These are phyloP conservation scores for Caenorhabditis uteleia DNA, from an alignment of 2,888 invertebrate genomes.

Conservation along the genomic window DNA sequence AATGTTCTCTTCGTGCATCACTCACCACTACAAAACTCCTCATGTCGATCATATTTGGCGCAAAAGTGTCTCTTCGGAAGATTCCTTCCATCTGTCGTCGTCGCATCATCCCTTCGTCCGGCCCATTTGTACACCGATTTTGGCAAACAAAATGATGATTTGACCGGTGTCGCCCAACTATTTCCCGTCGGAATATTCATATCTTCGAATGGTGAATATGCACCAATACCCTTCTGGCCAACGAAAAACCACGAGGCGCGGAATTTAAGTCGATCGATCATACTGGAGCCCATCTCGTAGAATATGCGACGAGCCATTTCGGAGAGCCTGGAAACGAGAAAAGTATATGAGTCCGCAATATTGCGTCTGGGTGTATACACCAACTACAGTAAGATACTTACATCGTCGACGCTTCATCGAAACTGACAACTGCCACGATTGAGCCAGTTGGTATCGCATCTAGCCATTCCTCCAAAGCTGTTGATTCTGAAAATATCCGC, in stretches of 20 bases:
- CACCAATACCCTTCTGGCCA: conserved; percentile 71
- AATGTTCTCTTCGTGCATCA: too few species aligned
- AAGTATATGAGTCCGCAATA: too few species aligned
- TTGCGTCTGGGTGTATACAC: too few species aligned
- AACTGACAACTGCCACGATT: conserved; percentile 73
- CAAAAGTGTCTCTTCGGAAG: conserved; percentile 71
- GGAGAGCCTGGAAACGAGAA: conserved; percentile 72
- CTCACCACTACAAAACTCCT: conserved; percentile 72
- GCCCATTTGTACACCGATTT: conserved; percentile 45
- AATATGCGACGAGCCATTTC: conserved; percentile 73
- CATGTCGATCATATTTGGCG: conserved; percentile 71
- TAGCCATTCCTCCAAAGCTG: conserved; percentile 71
- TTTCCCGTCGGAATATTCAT: conserved; percentile 56
- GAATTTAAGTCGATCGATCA: conserved; percentile 74
- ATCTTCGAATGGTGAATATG: conserved; percentile 73
- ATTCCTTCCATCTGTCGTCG: conserved; percentile 69
- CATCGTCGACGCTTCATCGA: conserved; percentile 75
- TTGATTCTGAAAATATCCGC: conserved; percentile 69
- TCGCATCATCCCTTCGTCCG: conserved; percentile 51
- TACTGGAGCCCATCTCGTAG: conserved; percentile 74
- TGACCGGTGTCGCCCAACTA: conserved; percentile 71
- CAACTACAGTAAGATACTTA: conserved; percentile 52
- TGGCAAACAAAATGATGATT: conserved; percentile 73
- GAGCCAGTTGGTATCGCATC: conserved; percentile 71
- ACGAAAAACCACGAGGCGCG: conserved; percentile 73